Evolutionary conservation across 2,797 vertebrate genomes (phyloP), one percentile per base, ranked within the genome.

Genomic region (Taeniopygia guttata): DNA sequence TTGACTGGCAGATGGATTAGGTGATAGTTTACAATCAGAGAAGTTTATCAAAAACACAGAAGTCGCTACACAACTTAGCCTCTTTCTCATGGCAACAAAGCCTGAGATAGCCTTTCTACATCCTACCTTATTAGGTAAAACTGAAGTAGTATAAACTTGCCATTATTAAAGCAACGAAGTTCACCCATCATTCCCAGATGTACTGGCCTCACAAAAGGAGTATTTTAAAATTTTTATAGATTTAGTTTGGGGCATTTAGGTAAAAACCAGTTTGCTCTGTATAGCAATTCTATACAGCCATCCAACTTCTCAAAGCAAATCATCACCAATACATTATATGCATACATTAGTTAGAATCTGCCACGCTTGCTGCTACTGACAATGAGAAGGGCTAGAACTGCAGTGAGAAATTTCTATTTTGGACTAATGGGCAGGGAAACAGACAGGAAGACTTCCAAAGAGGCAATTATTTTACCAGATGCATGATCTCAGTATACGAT

Each of bases 161-260:
- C 8, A 11, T 22, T 52, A 52, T 9, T 36, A 46, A 83, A 32
- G 30, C 25, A 68, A 38, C 7, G 19, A 66, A 74, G 16, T 63
- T 66, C 4, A 5, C 10, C 12, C 72, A 46, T 17, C 48, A 49
- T 54, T 82, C 25, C 32, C 17, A 89, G 11, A 45, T 3, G 7
- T 18, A 56, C 2, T 10, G 7, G 16, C 15, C 27, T 56, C 0
- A 0, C 26, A 87, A 76, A 82, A 1, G 16, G 13, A 56, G 13
- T 36, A 29, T 21, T 67, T 51, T 30, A 67, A 67, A 93, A 29
- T 32, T 54, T 14, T 20, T 32, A 5, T 1, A 1, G 11, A 75
- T 63, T 63, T 70, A 80, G 27, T 48, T 34, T 84, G 26, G 13
- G 26, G 15, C 16, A 80, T 23, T 84, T 42, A 36, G 14, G 13